phyloP scores from a whole-genome alignment of 2,113 vertebrate species.

The Okapia johnstoni region DNA sequence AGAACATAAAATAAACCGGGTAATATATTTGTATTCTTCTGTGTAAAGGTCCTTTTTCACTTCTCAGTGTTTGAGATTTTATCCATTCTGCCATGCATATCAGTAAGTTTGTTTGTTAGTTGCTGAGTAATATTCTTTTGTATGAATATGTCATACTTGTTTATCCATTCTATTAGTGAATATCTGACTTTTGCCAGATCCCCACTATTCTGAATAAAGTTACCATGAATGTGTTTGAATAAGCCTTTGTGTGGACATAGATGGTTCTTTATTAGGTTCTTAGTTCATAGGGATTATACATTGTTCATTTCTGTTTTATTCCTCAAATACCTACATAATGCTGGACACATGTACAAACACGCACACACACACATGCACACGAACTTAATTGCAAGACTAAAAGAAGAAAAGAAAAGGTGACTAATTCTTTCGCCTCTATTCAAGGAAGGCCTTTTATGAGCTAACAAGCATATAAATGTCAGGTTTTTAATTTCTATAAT shows the following conservation, averaged over 20 bases:
- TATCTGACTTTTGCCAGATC: background rate
- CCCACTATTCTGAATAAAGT: background rate
- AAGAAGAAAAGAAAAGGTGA: background rate
- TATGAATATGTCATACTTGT: background rate
- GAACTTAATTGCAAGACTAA: background rate
- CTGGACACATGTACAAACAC: background rate
- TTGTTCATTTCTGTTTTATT: background rate
- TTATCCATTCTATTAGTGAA: background rate
- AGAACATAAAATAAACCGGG: background rate
- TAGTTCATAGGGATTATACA: background rate
- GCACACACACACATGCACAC: background rate
- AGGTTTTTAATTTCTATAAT: background rate
- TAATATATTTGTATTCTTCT: background rate
- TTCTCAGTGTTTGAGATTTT: background rate
- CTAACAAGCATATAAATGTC: background rate
- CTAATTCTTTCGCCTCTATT: background rate
- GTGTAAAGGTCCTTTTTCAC: background rate
- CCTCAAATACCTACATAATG: background rate
- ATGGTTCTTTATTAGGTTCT: background rate
- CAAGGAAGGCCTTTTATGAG: background rate
- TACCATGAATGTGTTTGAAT: background rate
- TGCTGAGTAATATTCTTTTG: background rate
- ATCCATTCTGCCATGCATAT: background rate
- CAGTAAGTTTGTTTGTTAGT: background rate
- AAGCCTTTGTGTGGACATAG: background rate